Evolutionary conservation across 2,797 vertebrate species (phyloP).

Genomic region (Hippocampus kuda): DNA sequence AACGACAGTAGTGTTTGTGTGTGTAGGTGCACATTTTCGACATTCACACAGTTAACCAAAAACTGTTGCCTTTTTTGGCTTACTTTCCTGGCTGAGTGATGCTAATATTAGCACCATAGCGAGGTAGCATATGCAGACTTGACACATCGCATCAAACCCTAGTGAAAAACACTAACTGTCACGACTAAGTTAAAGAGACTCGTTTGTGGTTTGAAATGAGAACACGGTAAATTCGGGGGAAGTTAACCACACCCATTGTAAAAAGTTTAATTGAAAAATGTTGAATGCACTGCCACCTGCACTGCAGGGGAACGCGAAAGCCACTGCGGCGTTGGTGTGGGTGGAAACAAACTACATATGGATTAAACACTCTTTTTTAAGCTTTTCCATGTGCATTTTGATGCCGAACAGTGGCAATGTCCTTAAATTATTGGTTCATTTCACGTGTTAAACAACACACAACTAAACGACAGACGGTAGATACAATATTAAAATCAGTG

Average conservation of each 20-base stretch:
- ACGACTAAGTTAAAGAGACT: accelerated
- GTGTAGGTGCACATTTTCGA: no score
- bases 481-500: background rate
- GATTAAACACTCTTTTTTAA: background rate
- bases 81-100: background rate
- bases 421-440: background rate
- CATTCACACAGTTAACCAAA: no score
- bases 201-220: background rate
- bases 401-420: background rate
- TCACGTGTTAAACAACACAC: background rate
- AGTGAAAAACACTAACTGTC: background rate
- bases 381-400: background rate
- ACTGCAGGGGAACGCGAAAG: background rate
- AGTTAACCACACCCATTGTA: background rate
- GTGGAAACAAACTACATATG: background rate
- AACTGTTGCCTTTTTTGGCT: background rate
- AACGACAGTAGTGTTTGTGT: background rate
- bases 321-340: background rate
- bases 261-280: background rate
- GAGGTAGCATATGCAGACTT: background rate
- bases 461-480: background rate
- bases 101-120: conserved; percentile 15
- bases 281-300: background rate
- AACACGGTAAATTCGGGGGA: conserved; percentile 1
- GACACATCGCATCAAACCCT: background rate